phyloP scores from a whole-genome alignment of 2,113 vertebrate genomes.

The Misgurnus mizolepis region DNA sequence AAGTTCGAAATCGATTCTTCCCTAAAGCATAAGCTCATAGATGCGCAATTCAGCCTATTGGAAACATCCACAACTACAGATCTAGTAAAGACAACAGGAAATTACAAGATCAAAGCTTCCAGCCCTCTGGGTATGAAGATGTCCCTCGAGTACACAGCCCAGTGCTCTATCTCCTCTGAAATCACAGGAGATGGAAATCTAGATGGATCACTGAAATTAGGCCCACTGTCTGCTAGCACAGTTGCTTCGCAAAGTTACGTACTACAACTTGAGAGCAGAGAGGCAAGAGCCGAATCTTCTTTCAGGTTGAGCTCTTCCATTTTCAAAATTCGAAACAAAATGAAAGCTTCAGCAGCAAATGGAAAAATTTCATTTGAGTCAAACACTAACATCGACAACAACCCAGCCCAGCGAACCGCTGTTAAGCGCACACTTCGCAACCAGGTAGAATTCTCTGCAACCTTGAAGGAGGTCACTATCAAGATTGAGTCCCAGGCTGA shows the following conservation, averaged over 20 bases:
- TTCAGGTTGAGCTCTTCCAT: conserved; percentile 80
- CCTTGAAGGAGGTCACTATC: conserved; percentile 71
- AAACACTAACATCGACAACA: conserved; percentile 74
- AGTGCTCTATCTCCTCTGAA: conserved; percentile 66
- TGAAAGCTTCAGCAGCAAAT: conserved; percentile 73
- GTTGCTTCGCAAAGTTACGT: conserved; percentile 70
- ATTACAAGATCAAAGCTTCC: conserved; percentile 71
- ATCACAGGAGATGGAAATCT: conserved; percentile 70
- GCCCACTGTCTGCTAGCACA: conserved; percentile 70
- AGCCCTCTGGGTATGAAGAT: conserved; percentile 80
- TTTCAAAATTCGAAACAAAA: conserved; percentile 78
- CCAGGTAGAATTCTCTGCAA: conserved; percentile 79
- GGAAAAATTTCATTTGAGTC: conserved; percentile 75
- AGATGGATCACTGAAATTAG: conserved; percentile 72
- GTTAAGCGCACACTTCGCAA: conserved; percentile 67
- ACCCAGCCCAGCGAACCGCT: conserved; percentile 75
- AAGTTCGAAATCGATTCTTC: conserved; percentile 41
- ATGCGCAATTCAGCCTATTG: conserved; percentile 75
- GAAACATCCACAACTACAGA: conserved; percentile 65
- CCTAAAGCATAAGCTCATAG: conserved; percentile 76
- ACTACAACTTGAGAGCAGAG: conserved; percentile 53
- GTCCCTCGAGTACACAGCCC: conserved; percentile 66
- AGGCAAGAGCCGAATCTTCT: conserved; percentile 76
- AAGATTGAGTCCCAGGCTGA: conserved; percentile 78
- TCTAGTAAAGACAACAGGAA: conserved; percentile 67